Conservation (phyloP, 2,888 invertebrate species). For the Polylopha cassiicola region DNA sequence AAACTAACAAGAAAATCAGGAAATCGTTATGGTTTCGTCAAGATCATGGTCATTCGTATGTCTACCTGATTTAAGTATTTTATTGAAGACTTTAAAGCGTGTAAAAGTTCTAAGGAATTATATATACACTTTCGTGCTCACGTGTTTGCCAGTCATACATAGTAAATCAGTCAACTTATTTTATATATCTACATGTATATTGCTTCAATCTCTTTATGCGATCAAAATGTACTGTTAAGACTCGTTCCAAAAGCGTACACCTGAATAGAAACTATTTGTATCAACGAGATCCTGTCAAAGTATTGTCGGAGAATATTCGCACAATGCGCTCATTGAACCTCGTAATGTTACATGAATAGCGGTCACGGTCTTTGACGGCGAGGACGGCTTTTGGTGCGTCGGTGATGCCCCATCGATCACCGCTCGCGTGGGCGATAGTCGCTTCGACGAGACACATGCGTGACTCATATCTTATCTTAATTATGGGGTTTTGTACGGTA, state of each 20-base stretch:
- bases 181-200: too few species aligned
- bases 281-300: constrained; percentile 15
- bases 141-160: too few species aligned
- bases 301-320: constrained; percentile 10
- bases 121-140: too few species aligned
- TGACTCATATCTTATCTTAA: constrained; percentile 31
- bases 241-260: constrained; percentile 4
- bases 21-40: too few species aligned
- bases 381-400: constrained; percentile 34
- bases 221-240: constrained; percentile 12
- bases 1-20: too few species aligned
- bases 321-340: constrained; percentile 19
- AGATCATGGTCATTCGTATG: too few species aligned
- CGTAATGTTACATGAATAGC: constrained; percentile 32
- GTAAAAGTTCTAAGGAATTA: too few species aligned
- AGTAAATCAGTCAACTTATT: too few species aligned
- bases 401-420: constrained; percentile 32
- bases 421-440: constrained; percentile 23
- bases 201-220: too few species aligned
- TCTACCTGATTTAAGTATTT: too few species aligned
- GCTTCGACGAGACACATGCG: constrained; percentile 26
- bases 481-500: constrained; percentile 21
- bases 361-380: constrained; percentile 43
- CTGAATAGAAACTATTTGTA: constrained; percentile 9
- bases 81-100: too few species aligned